Evolutionary conservation across 2,888 invertebrate species (phyloP).

Genomic region (Lasius platythorax): DNA sequence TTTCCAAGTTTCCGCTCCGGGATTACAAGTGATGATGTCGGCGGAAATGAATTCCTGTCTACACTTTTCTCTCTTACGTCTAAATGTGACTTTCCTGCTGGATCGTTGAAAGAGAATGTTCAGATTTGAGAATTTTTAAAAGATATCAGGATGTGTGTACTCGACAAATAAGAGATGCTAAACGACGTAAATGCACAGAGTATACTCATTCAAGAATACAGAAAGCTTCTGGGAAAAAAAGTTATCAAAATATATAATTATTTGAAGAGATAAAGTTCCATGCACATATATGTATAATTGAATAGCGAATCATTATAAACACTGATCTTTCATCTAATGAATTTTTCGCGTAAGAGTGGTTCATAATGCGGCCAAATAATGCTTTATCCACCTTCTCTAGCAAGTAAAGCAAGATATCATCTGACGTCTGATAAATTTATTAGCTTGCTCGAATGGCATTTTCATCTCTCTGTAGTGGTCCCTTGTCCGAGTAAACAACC

Average conservation of each 20-base stretch:
- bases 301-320: not conserved
- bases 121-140: not conserved
- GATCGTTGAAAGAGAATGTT: not conserved
- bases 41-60: not conserved
- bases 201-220: not conserved
- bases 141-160: not conserved
- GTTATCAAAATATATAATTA: not conserved
- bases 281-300: not conserved
- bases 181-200: not conserved
- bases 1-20: slow-evolving; percentile 7
- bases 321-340: not conserved
- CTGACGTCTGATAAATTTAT: slow-evolving; percentile 49
- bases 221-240: not conserved
- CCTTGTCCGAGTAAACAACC: slow-evolving; percentile 63
- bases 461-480: slow-evolving; percentile 37
- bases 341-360: not conserved
- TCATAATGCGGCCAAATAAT: slow-evolving; percentile 13
- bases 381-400: not conserved
- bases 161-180: not conserved
- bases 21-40: slow-evolving; percentile 25
- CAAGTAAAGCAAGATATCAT: slow-evolving; percentile 29
- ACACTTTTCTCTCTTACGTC: not conserved
- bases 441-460: slow-evolving; percentile 28
- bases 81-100: no score
- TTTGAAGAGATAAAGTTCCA: not conserved